These are phyloP conservation scores for Perodicticus potto DNA, from an alignment of 2,797 vertebrate genomes.

Conservation along the genomic window DNA sequence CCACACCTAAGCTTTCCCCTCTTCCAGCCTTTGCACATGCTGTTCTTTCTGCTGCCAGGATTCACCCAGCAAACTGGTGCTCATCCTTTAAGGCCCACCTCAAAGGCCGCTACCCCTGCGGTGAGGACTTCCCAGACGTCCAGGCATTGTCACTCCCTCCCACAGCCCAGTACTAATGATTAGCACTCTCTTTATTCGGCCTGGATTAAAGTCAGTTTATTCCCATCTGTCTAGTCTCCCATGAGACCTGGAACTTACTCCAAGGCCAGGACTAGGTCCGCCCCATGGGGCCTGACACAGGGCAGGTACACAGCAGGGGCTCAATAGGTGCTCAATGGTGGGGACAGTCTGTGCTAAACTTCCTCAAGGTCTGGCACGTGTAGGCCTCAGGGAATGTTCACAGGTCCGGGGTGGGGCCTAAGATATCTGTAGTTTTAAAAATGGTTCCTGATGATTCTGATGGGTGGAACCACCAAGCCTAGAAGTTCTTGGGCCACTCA, in stretches of 20 bases:
- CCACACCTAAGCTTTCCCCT: not conserved
- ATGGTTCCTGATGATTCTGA: not conserved
- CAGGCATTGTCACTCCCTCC: not conserved
- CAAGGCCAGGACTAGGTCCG: conserved; percentile 36
- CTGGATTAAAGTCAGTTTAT: not conserved
- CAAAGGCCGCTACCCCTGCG: conserved; percentile 19
- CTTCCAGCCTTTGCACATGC: not conserved
- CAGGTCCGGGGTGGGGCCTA: not conserved
- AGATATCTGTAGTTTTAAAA: conserved; percentile 13
- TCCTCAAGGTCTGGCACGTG: not conserved
- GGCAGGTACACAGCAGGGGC: not conserved
- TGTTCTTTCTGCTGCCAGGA: not conserved
- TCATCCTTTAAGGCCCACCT: not conserved
- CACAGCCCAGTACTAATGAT: not conserved
- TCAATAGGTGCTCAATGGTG: not conserved
- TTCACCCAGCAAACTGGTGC: not conserved
- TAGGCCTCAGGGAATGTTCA: not conserved
- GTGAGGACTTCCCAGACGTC: not conserved
- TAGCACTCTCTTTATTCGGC: conserved; percentile 14
- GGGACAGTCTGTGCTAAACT: not conserved
- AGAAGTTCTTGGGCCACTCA: not conserved
- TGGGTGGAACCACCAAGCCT: not conserved
- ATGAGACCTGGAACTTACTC: not conserved
- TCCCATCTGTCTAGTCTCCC: not conserved
- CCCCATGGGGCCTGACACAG: not conserved